Conservation (phyloP, 2,113 vertebrate species). For the Fregetta grallaria region DNA sequence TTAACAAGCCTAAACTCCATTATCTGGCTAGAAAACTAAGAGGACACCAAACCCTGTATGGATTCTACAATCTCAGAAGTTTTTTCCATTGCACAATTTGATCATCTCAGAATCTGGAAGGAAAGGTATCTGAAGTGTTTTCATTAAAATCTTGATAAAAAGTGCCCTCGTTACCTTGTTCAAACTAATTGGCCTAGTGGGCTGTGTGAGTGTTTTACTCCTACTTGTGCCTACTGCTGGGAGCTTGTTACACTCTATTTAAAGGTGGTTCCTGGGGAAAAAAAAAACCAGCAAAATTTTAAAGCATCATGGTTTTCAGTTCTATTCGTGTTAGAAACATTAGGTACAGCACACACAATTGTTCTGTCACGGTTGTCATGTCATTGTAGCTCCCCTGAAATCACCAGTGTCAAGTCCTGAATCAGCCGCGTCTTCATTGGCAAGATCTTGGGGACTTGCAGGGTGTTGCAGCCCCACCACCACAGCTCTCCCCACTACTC, state of each 20-base stretch:
- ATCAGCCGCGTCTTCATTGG: not conserved
- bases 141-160: not conserved
- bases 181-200: not conserved
- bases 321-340: not conserved
- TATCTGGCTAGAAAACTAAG: not conserved
- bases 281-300: not conserved
- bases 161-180: not conserved
- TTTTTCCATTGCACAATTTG: not conserved
- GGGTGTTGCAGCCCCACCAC: not conserved
- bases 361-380: not conserved
- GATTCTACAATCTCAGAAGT: not conserved
- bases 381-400: not conserved
- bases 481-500: not conserved
- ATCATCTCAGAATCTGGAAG: not conserved
- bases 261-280: not conserved
- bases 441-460: not conserved
- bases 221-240: not conserved
- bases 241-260: not conserved
- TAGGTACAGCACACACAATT: not conserved
- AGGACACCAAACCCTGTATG: not conserved
- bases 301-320: not conserved
- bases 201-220: not conserved
- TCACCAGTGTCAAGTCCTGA: not conserved
- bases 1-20: not conserved
- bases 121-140: not conserved